Conservation (phyloP, 2,113 vertebrate genomes). For the Pollimyrus isidori region DNA sequence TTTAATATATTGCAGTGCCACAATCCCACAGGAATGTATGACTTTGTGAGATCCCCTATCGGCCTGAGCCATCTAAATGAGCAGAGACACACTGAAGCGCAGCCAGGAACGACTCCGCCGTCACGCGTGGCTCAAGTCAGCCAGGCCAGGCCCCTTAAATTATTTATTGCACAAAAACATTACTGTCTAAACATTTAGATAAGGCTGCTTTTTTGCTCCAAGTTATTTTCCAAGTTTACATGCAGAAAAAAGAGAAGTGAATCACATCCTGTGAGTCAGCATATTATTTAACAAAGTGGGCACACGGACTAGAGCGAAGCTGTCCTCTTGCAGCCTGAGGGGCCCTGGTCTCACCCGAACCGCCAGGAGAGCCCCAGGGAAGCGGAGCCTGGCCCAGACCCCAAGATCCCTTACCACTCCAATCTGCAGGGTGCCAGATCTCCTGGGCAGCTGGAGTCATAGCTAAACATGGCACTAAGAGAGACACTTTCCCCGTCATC, state of each 20-base stretch:
- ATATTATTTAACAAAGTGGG: constrained; percentile 44
- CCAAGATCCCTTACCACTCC: background rate
- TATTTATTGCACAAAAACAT: constrained; percentile 44
- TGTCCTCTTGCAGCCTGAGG: background rate
- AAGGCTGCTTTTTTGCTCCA: constrained; percentile 26
- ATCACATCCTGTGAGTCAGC: constrained; percentile 60
- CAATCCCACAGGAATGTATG: background rate
- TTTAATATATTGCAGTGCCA: background rate
- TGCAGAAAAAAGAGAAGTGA: constrained; percentile 44
- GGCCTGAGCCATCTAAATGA: background rate
- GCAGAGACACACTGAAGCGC: background rate
- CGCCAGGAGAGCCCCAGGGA: background rate
- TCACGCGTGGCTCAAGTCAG: constrained; percentile 13
- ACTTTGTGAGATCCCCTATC: background rate
- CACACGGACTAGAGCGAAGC: background rate
- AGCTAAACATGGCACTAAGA: background rate
- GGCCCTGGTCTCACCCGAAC: constrained; percentile 19
- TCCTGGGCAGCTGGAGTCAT: background rate
- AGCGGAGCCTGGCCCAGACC: background rate
- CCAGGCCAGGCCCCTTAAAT: constrained; percentile 19
- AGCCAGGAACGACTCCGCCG: background rate
- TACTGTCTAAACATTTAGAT: constrained; percentile 54
- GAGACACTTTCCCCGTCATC: background rate
- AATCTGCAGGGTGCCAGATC: background rate
- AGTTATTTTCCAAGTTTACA: constrained; percentile 34